A percentile compares a stretch with the other conserved stretches of the same genome.
phyloP scores from a whole-genome alignment of 1,140 invertebrate genomes.

The Hyles euphorbiae region DNA sequence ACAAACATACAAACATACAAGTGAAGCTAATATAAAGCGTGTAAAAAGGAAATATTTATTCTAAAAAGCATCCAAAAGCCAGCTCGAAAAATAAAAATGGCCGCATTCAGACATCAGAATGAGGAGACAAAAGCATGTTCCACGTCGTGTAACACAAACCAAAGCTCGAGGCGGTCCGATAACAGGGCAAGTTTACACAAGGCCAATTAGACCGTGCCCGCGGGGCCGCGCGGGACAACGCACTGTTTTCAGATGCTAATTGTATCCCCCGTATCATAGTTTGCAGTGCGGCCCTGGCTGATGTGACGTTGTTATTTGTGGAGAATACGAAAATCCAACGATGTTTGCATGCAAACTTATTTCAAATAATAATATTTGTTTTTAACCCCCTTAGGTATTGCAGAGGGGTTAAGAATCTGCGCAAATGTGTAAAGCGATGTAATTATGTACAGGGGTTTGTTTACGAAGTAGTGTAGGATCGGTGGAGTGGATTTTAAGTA shows the following conservation, averaged over 20 bases:
- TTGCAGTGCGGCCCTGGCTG: constrained; percentile 13
- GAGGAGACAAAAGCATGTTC: not conserved
- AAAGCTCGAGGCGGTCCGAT: constrained; percentile 51
- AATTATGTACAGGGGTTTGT: too few species aligned
- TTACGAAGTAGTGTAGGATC: too few species aligned
- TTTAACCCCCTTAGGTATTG: not conserved
- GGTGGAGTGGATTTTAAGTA: too few species aligned
- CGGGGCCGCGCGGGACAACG: constrained; percentile 40
- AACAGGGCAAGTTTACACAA: constrained; percentile 66
- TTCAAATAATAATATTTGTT: not conserved
- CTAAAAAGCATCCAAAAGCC: too few species aligned
- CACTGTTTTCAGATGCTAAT: constrained; percentile 60
- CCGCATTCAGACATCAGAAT: too few species aligned
- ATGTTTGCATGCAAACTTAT: not conserved
- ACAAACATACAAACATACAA: too few species aligned
- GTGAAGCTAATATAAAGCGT: too few species aligned
- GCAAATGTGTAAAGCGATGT: too few species aligned
- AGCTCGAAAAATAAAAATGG: too few species aligned
- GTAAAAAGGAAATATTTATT: too few species aligned
- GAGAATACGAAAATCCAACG: constrained; percentile 1
- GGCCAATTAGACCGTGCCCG: constrained; percentile 62
- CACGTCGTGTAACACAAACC: not conserved
- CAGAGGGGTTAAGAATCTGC: too few species aligned
- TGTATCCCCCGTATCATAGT: constrained; percentile 44
- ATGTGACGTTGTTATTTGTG: not conserved